Evolutionary conservation across 2,797 vertebrate genomes (phyloP).

Genomic region (Alfaro cultratus): DNA sequence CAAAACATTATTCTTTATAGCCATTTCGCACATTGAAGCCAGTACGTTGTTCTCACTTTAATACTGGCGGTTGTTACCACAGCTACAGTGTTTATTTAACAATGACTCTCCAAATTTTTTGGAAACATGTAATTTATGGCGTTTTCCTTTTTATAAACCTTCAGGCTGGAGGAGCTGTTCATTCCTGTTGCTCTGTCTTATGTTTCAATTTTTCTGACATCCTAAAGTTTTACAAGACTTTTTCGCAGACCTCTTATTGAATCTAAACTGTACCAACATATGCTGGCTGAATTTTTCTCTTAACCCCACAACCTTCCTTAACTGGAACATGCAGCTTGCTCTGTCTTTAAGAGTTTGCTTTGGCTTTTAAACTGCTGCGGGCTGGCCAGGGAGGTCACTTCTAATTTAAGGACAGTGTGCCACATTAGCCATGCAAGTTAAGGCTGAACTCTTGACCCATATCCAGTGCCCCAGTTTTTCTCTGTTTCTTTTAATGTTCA

Average conservation of each 20-base stretch:
- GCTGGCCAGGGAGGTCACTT: slow-evolving; percentile 57
- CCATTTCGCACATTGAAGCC: slow-evolving; percentile 10
- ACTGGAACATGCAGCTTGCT: slow-evolving; percentile 7
- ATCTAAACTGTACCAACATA: slow-evolving; percentile 35
- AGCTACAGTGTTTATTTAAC: slow-evolving; percentile 47
- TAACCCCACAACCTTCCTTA: slow-evolving; percentile 11
- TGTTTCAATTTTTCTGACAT: slow-evolving; percentile 55
- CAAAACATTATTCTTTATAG: slow-evolving; percentile 16
- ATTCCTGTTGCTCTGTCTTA: slow-evolving; percentile 52
- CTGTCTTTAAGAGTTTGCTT: slow-evolving; percentile 42
- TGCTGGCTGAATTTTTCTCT: slow-evolving; percentile 28
- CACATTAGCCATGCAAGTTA: slow-evolving; percentile 72
- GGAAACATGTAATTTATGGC: slow-evolving; percentile 43
- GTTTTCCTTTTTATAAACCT: slow-evolving; percentile 59
- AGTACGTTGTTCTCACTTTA: slow-evolving; percentile 19
- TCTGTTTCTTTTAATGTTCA: slow-evolving; percentile 27
- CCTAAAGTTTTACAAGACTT: slow-evolving; percentile 46
- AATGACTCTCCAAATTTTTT: slow-evolving; percentile 37
- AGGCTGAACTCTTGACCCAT: slow-evolving; percentile 75
- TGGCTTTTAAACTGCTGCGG: slow-evolving; percentile 37
- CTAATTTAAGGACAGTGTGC: slow-evolving; percentile 68
- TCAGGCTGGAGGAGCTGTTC: slow-evolving; percentile 30
- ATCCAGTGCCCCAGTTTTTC: slow-evolving; percentile 47
- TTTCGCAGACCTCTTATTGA: slow-evolving; percentile 38
- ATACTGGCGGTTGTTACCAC: slow-evolving; percentile 34